Base-by-base conservation (phyloP, 1,140 invertebrate species). In the Ips nitidus region DNA sequence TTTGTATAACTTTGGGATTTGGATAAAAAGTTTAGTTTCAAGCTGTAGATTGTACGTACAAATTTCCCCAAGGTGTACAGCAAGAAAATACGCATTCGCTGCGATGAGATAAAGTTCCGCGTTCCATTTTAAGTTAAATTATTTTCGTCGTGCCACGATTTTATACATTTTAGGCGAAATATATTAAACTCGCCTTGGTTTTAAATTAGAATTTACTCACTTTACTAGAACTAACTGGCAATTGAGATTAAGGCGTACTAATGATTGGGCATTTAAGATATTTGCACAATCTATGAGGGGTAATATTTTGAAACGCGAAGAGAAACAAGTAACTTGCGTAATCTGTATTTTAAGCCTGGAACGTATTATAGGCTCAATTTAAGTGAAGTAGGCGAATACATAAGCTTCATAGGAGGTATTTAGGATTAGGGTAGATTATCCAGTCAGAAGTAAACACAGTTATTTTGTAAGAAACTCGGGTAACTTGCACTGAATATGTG, bases 21-120 rank as follows among this genome's bases (percentile, higher is more conserved):
- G 55, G 64, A 66, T 66, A 66, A 66, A 66, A 66, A 66, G 40
- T 66, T 66, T 66, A 66, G 64, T 66, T 66, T 66, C 64, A 58
- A 66, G 64, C 64, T 50, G 53, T 66, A 66, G 53, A 66, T 66
- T 66, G 64, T 66, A 43, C 58, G 58, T 58, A 66, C 64, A 66
- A 66, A 66, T 66, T 66, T 66, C 64, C 64, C 64, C 41, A 66
- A 66, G 64, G 64, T 66, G 53, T 66, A 38, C 64, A 66, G 64
- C 53, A 66, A 66, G 64, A 50, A 66, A 66, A 66, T 66, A 66
- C 55, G 53, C 64, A 66, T 66, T 66, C 55, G 56, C 64, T 57
- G 64, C 38, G 53, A 66, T 58, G 64, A 58, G 55, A 66, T 66
- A 66, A 66, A 66, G 53, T 66, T 58, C 41, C 39, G 4, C 64